Percentiles rank a stretch among this genome's conserved stretches.
Evolutionary conservation across 2,888 invertebrate species (phyloP).

Genomic region (Hypsopygia costalis): DNA sequence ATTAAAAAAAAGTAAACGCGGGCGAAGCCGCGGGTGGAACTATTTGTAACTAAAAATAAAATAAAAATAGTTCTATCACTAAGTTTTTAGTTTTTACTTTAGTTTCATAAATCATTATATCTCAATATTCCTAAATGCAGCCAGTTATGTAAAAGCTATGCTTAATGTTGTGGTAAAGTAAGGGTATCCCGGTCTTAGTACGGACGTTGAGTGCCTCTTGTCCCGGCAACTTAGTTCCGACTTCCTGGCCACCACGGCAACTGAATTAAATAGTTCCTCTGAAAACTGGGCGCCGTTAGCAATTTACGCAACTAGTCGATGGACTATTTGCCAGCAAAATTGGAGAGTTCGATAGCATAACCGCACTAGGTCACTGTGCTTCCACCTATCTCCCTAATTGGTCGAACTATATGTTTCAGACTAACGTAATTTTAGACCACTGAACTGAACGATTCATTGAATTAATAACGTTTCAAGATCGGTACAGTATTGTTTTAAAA

Average conservation of each 20-base stretch:
- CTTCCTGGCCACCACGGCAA: slow-evolving; percentile 45
- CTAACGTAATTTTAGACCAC: background rate
- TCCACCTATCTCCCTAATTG: background rate
- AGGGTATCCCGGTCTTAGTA: slow-evolving; percentile 5
- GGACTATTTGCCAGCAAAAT: background rate
- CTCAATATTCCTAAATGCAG: no score
- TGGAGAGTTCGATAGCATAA: background rate
- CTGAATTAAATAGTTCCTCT: slow-evolving; percentile 67
- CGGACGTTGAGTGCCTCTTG: slow-evolving; percentile 6
- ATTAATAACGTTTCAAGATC: no score
- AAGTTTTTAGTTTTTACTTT: no score
- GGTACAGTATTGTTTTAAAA: no score
- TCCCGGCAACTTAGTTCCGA: slow-evolving; percentile 40
- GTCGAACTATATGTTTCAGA: background rate
- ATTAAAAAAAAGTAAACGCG: no score
- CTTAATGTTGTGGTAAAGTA: slow-evolving; percentile 6
- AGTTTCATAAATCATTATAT: no score
- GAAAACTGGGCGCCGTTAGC: slow-evolving; percentile 65
- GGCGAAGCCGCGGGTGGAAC: no score
- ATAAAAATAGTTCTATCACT: no score
- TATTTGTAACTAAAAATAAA: no score
- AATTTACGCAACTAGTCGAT: slow-evolving; percentile 39
- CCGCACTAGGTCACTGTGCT: background rate
- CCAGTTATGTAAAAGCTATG: background rate
- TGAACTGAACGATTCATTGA: background rate